These are phyloP conservation scores for Polyodon spathula DNA, from an alignment of 2,113 vertebrate genomes.

Conservation along the genomic window DNA sequence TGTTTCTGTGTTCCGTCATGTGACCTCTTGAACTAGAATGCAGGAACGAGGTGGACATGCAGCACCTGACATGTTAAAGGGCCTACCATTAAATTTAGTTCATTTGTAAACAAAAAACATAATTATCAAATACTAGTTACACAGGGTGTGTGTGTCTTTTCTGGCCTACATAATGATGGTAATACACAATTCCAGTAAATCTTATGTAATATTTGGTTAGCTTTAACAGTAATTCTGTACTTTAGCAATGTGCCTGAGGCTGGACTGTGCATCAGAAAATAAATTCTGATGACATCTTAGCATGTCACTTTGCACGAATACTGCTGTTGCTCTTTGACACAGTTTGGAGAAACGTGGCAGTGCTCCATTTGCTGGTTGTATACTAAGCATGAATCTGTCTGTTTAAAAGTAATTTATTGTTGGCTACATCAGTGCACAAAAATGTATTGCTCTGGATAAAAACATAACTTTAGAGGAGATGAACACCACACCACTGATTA, in stretches of 20 bases:
- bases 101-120: too few relatives aligned
- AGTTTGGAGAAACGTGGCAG: constrained; percentile 6
- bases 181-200: too few relatives aligned
- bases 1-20: too few relatives aligned
- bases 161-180: too few relatives aligned
- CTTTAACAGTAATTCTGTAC: constrained; percentile 6
- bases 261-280: neutral
- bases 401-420: neutral
- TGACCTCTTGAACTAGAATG: too few relatives aligned
- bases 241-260: too few relatives aligned
- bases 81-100: too few relatives aligned
- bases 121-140: too few relatives aligned
- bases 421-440: constrained; percentile 12
- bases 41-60: too few relatives aligned
- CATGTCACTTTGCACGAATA: constrained; percentile 3
- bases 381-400: constrained; percentile 4
- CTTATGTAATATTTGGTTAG: neutral
- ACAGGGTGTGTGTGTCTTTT: too few relatives aligned
- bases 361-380: neutral
- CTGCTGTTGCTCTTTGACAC: constrained; percentile 4
- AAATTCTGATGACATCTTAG: neutral
- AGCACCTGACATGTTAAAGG: too few relatives aligned
- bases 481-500: too few relatives aligned
- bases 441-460: constrained; percentile 12
- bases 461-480: neutral